Evolutionary conservation across 2,797 vertebrate species (phyloP).

Genomic region (Danio tinwini): DNA sequence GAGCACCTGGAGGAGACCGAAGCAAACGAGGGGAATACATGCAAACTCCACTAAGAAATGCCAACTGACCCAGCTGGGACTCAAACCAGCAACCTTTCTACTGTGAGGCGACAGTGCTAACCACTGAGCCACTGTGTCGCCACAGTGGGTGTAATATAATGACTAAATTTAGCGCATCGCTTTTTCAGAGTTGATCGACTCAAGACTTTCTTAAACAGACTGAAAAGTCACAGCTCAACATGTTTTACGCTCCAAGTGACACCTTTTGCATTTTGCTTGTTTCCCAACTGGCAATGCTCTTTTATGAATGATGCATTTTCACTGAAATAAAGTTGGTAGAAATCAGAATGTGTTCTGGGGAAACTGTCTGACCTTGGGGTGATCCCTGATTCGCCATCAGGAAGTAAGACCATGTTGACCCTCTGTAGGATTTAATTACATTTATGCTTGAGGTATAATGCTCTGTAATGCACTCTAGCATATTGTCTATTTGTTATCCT

Average conservation of each 20-base stretch:
- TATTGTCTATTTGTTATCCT: constrained; percentile 34
- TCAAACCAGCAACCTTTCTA: no score
- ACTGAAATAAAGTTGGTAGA: constrained; percentile 10
- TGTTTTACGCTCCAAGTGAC: constrained; percentile 25
- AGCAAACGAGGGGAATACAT: no score
- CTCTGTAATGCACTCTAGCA: constrained; percentile 8
- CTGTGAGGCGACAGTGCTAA: no score
- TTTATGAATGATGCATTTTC: neutral
- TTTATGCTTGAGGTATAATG: constrained; percentile 22
- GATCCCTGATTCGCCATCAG: constrained; percentile 8
- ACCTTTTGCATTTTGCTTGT: constrained; percentile 28
- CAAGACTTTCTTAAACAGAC: neutral
- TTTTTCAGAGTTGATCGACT: neutral
- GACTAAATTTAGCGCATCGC: neutral
- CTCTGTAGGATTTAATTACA: constrained; percentile 28
- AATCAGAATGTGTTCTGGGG: neutral
- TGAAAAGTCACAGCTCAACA: constrained; percentile 10
- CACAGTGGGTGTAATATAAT: neutral
- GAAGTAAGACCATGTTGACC: neutral
- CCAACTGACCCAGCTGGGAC: no score
- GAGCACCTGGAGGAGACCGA: no score
- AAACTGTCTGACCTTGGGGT: constrained; percentile 7
- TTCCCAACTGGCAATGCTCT: constrained; percentile 3
- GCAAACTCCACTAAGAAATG: no score
- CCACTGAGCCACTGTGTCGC: no score